phyloP scores from a whole-genome alignment of 2,113 vertebrate species.

The Potamarius usumacintae region DNA sequence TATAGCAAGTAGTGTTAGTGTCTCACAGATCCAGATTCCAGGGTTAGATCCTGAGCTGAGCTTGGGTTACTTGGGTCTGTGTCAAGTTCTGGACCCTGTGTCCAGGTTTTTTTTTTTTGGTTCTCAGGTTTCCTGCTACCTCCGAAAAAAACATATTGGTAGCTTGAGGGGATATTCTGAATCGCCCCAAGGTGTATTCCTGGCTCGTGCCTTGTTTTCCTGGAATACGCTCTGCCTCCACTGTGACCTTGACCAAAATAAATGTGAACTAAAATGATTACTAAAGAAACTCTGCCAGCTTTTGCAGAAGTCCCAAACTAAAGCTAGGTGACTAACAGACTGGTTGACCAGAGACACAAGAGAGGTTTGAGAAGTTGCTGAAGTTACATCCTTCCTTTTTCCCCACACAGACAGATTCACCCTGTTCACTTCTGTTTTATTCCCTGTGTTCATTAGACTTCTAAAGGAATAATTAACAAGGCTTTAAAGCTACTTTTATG shows the following conservation, averaged over 20 bases:
- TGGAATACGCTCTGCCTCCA: background rate
- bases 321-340: constrained; percentile 50
- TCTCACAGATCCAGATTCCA: background rate
- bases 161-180: background rate
- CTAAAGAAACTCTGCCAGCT: constrained; percentile 13
- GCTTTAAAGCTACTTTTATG: constrained; percentile 81
- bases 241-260: background rate
- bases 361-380: constrained; percentile 60
- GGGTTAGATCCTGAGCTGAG: background rate
- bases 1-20: background rate
- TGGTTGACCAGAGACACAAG: constrained; percentile 59
- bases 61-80: background rate
- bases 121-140: background rate
- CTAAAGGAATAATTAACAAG: constrained; percentile 81
- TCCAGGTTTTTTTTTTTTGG: background rate
- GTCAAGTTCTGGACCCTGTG: background rate
- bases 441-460: constrained; percentile 77
- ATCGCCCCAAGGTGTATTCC: background rate
- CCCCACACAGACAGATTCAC: constrained; percentile 62
- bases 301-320: background rate
- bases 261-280: background rate
- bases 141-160: background rate
- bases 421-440: constrained; percentile 66
- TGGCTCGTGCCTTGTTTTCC: background rate
- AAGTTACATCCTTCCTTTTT: constrained; percentile 49